Base-by-base conservation (phyloP, 2,113 vertebrate genomes). In the Microtus ochrogaster region DNA sequence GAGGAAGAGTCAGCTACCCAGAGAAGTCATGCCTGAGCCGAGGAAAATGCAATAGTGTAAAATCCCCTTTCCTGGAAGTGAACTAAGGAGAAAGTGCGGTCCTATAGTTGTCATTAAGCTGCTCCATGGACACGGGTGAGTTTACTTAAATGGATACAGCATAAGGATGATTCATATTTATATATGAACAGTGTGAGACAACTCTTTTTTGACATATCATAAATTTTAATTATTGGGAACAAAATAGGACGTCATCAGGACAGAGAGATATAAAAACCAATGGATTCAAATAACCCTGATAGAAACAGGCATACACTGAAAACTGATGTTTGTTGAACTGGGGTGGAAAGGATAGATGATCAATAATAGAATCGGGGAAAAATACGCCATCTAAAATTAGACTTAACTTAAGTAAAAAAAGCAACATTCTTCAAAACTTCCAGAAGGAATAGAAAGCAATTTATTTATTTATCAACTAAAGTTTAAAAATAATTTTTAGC, bases 371-470 rank as follows among this genome's bases (percentile, higher is more conserved):
- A n/a, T 22, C 10, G 2, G 47, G 14, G 79, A 85, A 14, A 16
- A 77, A 87, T 73, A 22, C 47, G 14, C 68, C n/a, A 91, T 77
- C 33, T 68, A 73, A 72, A 96, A 76, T 92, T 94, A 86, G 26
- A 83, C 76, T 79, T 83, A 41, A 58, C 63, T 82, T 17, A 94
- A 66, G 17, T 55, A 24, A 33, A 47, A 94, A 94, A 92, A 55
- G 72, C 13, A 95, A 94, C 82, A 12, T 12, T 55, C 61, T 89
- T 76, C 47, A 86, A 92, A 85, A 77, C 2, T 82, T 91, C 83
- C 21, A 91, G 30, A 94, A 92, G 52, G 88, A 79, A 89, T 76
- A 33, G 65, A 66, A 30, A 68, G 12, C 33, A 33, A 68, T 68
- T 68, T 63, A 58, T 63, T 63, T 52, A 52, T 52, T 52, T 68